phyloP scores from a whole-genome alignment of 1,140 invertebrate genomes.

The Drosophila pseudoobscura region DNA sequence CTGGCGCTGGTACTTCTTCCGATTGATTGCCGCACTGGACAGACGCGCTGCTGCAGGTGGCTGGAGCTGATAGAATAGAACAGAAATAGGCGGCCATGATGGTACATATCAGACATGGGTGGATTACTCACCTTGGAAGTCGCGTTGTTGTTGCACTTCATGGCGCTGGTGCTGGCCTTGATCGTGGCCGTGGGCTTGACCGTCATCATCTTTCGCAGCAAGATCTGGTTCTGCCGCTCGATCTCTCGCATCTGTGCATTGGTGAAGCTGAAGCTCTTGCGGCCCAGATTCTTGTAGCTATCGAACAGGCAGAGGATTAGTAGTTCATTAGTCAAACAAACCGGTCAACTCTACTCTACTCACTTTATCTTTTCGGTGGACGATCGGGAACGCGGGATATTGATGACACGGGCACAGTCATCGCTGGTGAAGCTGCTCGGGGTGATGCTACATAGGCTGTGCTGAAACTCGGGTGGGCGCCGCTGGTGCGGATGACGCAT shows the following conservation, averaged over 20 bases:
- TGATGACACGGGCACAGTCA: constrained; percentile 43
- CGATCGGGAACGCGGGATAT: constrained; percentile 50
- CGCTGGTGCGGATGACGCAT: constrained; percentile 50
- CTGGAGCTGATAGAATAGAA: constrained; percentile 11
- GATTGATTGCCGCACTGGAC: constrained; percentile 73
- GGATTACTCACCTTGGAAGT: constrained; percentile 29
- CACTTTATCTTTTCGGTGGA: constrained; percentile 68
- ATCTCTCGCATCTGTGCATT: constrained; percentile 80
- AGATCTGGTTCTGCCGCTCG: constrained; percentile 75
- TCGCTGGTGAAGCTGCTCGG: constrained; percentile 66
- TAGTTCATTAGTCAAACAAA: neutral
- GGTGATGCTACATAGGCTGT: constrained; percentile 51
- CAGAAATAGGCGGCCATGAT: too few species aligned
- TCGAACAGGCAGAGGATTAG: neutral
- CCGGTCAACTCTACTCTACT: constrained; percentile 2
- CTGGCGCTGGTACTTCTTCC: constrained; percentile 77
- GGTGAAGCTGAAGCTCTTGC: constrained; percentile 78
- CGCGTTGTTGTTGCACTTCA: constrained; percentile 32
- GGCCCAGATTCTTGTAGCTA: constrained; percentile 65
- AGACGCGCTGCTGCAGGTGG: constrained; percentile 42
- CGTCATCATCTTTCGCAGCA: constrained; percentile 76
- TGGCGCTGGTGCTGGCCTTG: constrained; percentile 41
- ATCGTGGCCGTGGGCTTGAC: constrained; percentile 64
- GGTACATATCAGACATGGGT: neutral
- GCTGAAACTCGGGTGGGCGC: constrained; percentile 26